phyloP scores from a whole-genome alignment of 53 echinoderm and acorn worm genomes.

The Hippasteria phrygiana region DNA sequence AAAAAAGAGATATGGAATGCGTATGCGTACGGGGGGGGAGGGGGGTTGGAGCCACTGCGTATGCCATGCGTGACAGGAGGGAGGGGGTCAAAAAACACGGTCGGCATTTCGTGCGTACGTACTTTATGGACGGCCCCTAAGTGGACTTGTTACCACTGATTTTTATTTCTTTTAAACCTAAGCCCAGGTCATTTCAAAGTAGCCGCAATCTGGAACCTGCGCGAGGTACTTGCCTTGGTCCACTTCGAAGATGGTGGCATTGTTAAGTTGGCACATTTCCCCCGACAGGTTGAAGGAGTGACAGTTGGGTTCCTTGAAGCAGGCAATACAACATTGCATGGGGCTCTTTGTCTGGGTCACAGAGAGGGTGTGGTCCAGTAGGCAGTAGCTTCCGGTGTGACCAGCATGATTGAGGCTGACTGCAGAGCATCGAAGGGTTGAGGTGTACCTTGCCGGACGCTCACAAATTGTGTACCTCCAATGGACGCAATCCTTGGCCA shows the following conservation, averaged over 20 bases:
- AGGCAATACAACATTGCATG: conserved; percentile 22
- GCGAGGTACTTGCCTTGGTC: conserved; percentile 14
- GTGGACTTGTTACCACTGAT: too few relatives aligned
- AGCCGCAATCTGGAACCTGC: conserved; percentile 3
- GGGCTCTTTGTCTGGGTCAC: background rate
- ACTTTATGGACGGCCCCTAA: too few relatives aligned
- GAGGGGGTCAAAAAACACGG: too few relatives aligned
- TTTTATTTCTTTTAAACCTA: background rate
- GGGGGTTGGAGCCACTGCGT: too few relatives aligned
- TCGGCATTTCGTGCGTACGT: too few relatives aligned
- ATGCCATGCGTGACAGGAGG: too few relatives aligned
- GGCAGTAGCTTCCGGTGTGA: conserved; percentile 36
- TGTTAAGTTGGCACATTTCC: conserved; percentile 41
- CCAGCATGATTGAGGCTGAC: conserved; percentile 10
- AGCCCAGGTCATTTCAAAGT: conserved; percentile 32
- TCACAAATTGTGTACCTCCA: conserved; percentile 13
- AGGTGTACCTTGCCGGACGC: background rate
- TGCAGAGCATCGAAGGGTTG: conserved; percentile 19
- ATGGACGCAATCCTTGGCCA: background rate
- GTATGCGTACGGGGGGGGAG: too few relatives aligned
- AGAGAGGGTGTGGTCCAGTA: conserved; percentile 10
- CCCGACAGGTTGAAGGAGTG: conserved; percentile 51
- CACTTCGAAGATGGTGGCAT: conserved; percentile 1
- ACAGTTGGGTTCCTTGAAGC: conserved; percentile 12
- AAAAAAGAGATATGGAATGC: too few relatives aligned